Evolutionary conservation across 2,888 invertebrate genomes (phyloP).

Genomic region (Stenurella melanura): DNA sequence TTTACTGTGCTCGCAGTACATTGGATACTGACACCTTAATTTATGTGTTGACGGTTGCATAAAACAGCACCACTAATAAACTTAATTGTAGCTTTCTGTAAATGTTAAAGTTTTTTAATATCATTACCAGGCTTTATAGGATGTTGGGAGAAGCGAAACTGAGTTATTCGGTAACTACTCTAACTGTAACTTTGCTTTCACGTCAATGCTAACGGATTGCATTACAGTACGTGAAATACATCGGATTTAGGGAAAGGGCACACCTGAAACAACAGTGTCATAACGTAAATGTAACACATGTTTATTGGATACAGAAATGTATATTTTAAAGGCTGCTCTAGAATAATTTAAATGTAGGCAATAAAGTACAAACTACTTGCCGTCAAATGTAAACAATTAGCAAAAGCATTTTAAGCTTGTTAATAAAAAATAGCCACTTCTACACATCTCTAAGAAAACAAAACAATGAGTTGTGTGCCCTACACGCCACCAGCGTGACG

Average conservation of each 20-base stretch:
- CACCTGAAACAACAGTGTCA: neutral
- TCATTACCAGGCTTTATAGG: conserved; percentile 29
- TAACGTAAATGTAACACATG: neutral
- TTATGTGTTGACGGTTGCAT: conserved; percentile 27
- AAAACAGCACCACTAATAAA: conserved; percentile 33
- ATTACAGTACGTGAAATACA: conserved; percentile 31
- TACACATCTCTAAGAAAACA: too few species aligned
- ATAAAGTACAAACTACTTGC: neutral
- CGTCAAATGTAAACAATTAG: too few species aligned
- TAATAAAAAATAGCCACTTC: too few species aligned
- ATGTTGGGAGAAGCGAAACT: conserved; percentile 32
- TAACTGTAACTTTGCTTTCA: conserved; percentile 39
- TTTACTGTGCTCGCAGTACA: neutral
- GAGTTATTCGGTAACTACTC: conserved; percentile 38
- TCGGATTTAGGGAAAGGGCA: conserved; percentile 1
- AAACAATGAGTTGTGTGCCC: too few species aligned
- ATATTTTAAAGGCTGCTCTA: neutral
- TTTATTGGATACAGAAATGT: neutral
- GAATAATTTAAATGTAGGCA: neutral
- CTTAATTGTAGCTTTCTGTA: conserved; percentile 38
- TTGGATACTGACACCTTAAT: conserved; percentile 5
- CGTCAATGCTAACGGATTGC: conserved; percentile 35
- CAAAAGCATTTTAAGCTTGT: too few species aligned
- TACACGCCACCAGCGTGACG: too few species aligned
- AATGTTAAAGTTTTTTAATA: conserved; percentile 42